These are phyloP conservation scores for Zaprionus lineosus DNA, from an alignment of 2,888 invertebrate species.

Conservation along the genomic window DNA sequence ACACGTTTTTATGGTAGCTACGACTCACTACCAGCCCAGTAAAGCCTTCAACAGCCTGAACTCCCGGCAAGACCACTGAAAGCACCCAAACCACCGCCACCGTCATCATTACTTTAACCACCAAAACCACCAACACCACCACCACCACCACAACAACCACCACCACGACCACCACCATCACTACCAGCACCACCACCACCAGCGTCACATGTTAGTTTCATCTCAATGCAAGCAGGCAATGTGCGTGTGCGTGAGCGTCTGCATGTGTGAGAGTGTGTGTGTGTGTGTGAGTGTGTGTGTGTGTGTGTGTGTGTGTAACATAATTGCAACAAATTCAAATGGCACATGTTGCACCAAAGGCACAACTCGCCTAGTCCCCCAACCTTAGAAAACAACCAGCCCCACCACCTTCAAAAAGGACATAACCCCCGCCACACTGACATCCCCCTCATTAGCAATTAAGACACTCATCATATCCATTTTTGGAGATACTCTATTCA, in stretches of 20 bases:
- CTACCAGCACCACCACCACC: conserved; percentile 10
- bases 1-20: conserved; percentile 38
- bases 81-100: conserved; percentile 13
- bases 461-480: conserved; percentile 63
- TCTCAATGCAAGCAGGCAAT: conserved; percentile 5
- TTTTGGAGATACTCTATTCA: conserved; percentile 70
- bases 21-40: conserved; percentile 36
- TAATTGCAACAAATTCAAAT: conserved; percentile 3
- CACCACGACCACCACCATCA: conserved; percentile 3
- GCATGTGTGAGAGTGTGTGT: conserved; percentile 11
- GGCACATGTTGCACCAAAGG: conserved; percentile 31
- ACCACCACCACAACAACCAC: conserved; percentile 14
- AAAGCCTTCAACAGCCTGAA: conserved; percentile 12
- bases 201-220: conserved; percentile 30
- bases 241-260: conserved; percentile 11
- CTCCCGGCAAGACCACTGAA: conserved; percentile 4
- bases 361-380: background rate
- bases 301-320: conserved; percentile 6
- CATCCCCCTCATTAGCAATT: conserved; percentile 40
- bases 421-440: background rate
- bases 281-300: conserved; percentile 3
- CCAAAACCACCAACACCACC: conserved; percentile 7
- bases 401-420: conserved; percentile 7
- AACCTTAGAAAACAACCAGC: conserved; percentile 2
- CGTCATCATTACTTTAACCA: background rate